phyloP scores from a whole-genome alignment of 2,113 vertebrate species.

The Sus scrofa region DNA sequence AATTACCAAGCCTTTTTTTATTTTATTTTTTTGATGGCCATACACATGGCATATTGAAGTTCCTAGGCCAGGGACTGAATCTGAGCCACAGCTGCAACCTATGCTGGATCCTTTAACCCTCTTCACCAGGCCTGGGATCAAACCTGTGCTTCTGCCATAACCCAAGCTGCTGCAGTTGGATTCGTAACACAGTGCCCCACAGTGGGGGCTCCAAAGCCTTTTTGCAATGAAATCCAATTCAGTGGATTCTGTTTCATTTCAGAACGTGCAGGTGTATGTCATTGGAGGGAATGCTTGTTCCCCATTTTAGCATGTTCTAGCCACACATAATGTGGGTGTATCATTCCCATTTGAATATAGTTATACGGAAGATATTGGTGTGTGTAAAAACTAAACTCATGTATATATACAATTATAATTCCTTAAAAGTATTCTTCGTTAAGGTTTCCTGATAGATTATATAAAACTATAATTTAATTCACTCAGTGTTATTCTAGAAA shows the following conservation, averaged over 20 bases:
- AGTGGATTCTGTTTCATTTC: not conserved
- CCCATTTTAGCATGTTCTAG: not conserved
- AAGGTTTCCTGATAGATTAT: not conserved
- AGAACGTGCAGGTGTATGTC: not conserved
- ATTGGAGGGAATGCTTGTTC: not conserved
- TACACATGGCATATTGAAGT: too few relatives aligned
- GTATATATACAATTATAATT: not conserved
- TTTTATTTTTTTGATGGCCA: too few relatives aligned
- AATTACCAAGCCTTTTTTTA: not conserved
- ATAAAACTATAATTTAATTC: not conserved
- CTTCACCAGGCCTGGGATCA: too few relatives aligned
- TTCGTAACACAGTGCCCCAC: too few relatives aligned
- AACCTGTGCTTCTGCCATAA: too few relatives aligned
- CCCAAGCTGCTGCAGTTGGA: too few relatives aligned
- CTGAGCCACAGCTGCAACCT: too few relatives aligned
- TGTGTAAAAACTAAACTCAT: not conserved
- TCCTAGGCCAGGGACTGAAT: too few relatives aligned
- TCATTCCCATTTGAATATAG: not conserved
- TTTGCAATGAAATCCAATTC: not conserved
- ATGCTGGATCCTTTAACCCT: too few relatives aligned
- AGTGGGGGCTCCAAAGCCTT: not conserved
- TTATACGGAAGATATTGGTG: not conserved
- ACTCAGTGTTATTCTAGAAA: not conserved
- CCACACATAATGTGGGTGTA: not conserved
- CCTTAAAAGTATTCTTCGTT: not conserved